Conservation (phyloP, 2,888 invertebrate genomes). For the Parnassius smintheus region DNA sequence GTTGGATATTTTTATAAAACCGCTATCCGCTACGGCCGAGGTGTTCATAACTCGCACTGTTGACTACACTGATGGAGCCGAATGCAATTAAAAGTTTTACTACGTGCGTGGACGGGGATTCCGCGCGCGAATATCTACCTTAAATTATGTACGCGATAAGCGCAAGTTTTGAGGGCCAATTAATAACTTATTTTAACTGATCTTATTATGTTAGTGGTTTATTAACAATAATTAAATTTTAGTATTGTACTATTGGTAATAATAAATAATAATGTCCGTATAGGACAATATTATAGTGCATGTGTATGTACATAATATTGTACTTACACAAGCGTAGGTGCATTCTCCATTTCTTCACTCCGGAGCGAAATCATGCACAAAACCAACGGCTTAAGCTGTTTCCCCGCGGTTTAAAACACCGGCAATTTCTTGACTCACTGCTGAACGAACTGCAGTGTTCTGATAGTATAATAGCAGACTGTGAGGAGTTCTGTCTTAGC, state of each 20-base stretch:
- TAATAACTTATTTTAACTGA: slow-evolving; percentile 74
- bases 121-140: slow-evolving; percentile 61
- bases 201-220: slow-evolving; percentile 48
- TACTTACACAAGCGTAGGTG: too few relatives aligned
- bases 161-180: slow-evolving; percentile 74
- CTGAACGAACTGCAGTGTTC: too few relatives aligned
- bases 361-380: too few relatives aligned
- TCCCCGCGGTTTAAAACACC: too few relatives aligned
- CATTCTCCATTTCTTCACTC: too few relatives aligned
- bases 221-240: slow-evolving; percentile 7
- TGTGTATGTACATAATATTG: too few relatives aligned
- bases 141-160: slow-evolving; percentile 77
- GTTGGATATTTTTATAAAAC: slow-evolving; percentile 33
- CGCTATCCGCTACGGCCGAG: slow-evolving; percentile 46
- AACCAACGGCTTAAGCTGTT: too few relatives aligned
- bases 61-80: slow-evolving; percentile 76
- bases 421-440: too few relatives aligned
- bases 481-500: too few relatives aligned
- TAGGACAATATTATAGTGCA: too few relatives aligned
- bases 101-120: slow-evolving; percentile 77
- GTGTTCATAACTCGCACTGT: slow-evolving; percentile 66
- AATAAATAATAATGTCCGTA: too few relatives aligned
- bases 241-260: neutral
- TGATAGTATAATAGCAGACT: too few relatives aligned
- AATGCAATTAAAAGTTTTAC: slow-evolving; percentile 81